These are phyloP conservation scores for Microcebus lehilahytsara DNA, from an alignment of 2,113 vertebrate genomes.

Conservation along the genomic window DNA sequence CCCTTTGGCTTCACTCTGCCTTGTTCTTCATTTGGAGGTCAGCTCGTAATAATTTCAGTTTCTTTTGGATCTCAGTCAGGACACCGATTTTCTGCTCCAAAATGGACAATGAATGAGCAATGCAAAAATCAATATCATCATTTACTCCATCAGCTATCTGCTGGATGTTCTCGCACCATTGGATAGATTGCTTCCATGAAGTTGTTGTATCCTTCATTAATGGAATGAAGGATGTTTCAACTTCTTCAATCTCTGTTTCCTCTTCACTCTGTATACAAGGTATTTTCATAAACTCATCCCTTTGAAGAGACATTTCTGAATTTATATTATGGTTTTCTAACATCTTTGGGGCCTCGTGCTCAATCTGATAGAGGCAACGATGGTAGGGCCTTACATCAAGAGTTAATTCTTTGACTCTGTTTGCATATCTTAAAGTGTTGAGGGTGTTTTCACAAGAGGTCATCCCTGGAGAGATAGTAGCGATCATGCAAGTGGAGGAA, in stretches of 20 bases:
- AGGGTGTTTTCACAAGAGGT: constrained; percentile 89
- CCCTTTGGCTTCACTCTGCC: background rate
- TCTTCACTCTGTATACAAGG: background rate
- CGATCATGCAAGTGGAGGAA: constrained; percentile 92
- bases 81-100: constrained; percentile 74
- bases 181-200: background rate
- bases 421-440: constrained; percentile 89
- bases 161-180: background rate
- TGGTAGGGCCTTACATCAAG: constrained; percentile 11
- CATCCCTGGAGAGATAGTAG: constrained; percentile 90
- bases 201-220: background rate
- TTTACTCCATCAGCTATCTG: constrained; percentile 26
- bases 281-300: background rate
- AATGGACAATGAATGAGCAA: constrained; percentile 67
- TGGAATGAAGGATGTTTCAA: fast-evolving
- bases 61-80: constrained; percentile 69
- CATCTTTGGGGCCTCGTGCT: background rate
- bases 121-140: constrained; percentile 61
- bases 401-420: constrained; percentile 79
- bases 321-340: background rate
- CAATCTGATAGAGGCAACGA: background rate
- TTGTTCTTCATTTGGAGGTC: constrained; percentile 56
- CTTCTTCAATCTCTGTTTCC: constrained; percentile 28
- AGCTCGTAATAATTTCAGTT: constrained; percentile 68
- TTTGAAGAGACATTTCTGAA: background rate